These are phyloP conservation scores for Octodonta nipae DNA, from an alignment of 2,888 invertebrate genomes.

Conservation along the genomic window DNA sequence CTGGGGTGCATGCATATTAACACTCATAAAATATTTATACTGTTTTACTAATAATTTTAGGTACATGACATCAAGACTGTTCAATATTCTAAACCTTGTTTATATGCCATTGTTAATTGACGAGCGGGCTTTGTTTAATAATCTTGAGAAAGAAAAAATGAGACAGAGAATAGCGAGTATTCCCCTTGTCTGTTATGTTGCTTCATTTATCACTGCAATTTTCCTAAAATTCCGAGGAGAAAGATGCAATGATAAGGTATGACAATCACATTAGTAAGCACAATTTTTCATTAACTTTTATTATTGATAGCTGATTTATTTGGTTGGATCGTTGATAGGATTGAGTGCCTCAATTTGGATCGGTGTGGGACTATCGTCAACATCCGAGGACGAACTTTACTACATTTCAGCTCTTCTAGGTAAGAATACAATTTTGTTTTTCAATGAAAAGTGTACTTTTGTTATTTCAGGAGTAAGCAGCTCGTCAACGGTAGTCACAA, in stretches of 20 bases:
- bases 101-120: conserved; percentile 81
- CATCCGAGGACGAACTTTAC: conserved; percentile 22
- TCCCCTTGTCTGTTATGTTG: conserved; percentile 59
- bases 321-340: conserved; percentile 40
- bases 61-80: conserved; percentile 79
- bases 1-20: too few species aligned
- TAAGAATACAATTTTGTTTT: conserved; percentile 17
- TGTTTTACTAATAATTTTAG: conserved; percentile 27
- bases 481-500: conserved; percentile 76
- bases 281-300: too few species aligned
- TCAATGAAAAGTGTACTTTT: not conserved
- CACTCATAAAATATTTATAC: not conserved
- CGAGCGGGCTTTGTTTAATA: conserved; percentile 39
- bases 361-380: conserved; percentile 17
- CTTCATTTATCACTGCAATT: conserved; percentile 68
- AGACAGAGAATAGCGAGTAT: conserved; percentile 62
- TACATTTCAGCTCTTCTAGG: conserved; percentile 40
- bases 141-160: conserved; percentile 15
- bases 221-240: conserved; percentile 54
- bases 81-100: conserved; percentile 73
- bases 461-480: conserved; percentile 55
- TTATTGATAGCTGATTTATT: conserved; percentile 22
- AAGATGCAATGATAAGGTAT: conserved; percentile 56
- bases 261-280: too few species aligned
- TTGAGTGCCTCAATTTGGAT: conserved; percentile 18